Percentiles rank a stretch among this genome's conserved stretches.
Evolutionary conservation across 2,797 vertebrate genomes (phyloP).

Genomic region (Eleutherodactylus coqui): DNA sequence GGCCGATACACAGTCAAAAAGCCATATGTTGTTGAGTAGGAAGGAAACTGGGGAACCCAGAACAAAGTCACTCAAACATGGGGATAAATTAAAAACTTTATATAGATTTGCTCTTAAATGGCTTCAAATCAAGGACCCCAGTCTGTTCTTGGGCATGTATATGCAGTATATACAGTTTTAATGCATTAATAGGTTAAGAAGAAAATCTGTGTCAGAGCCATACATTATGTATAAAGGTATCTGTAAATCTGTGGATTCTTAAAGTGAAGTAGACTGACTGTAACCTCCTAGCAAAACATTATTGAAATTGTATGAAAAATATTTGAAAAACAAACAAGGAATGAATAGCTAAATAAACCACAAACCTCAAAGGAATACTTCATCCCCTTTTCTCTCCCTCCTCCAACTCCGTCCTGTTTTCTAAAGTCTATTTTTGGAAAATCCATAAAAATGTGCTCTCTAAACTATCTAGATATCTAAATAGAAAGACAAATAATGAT

Average conservation of each 20-base stretch:
- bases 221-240: neutral
- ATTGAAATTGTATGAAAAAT: constrained; percentile 32
- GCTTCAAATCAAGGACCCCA: too few relatives aligned
- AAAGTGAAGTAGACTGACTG: neutral
- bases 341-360: constrained; percentile 24
- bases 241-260: neutral
- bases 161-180: neutral
- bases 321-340: constrained; percentile 25
- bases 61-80: too few relatives aligned
- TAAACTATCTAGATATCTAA: constrained; percentile 25
- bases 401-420: constrained; percentile 32
- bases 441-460: constrained; percentile 10
- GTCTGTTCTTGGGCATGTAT: too few relatives aligned
- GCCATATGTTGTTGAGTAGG: too few relatives aligned
- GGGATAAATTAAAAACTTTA: too few relatives aligned
- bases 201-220: neutral
- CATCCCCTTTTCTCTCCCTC: constrained; percentile 19
- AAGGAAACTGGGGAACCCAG: too few relatives aligned
- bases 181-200: neutral
- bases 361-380: constrained; percentile 30
- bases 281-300: neutral
- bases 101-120: too few relatives aligned
- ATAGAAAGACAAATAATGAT: neutral
- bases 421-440: constrained; percentile 45
- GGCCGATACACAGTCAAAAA: too few relatives aligned